Evolutionary conservation across 2,797 vertebrate genomes (phyloP), one percentile per base, ranked within the genome.

Genomic region (Margarornis squamiger): DNA sequence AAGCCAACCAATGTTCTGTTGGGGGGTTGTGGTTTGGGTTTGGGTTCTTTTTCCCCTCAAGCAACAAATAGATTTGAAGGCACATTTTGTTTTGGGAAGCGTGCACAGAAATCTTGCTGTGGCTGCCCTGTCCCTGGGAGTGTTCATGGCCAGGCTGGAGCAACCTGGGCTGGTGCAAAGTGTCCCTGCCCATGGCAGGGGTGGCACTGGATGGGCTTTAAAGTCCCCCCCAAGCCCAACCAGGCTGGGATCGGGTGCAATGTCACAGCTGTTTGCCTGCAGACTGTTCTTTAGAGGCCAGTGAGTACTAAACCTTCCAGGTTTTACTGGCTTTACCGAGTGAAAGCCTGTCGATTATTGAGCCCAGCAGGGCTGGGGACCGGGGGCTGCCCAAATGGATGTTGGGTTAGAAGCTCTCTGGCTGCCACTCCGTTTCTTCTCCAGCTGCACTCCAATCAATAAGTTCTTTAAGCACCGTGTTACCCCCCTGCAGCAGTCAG

Each of bases 11-110:
- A 3, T 2, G 4, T 23, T 32, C 70, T 46, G 54, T 18, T 65
- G 74, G 5, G 13, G 32, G 23, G 26, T 38, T 59, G 34, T 7
- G 34, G 12, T 59, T 59, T 59, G 57, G 22, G 34, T 20, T 11
- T 24, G 17, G 19, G 22, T 39, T 27, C 46, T 45, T 73, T 58
- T 65, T 19, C 19, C 19, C 77, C 58, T 59, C 17, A 23, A 77
- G 80, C 78, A 55, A 57, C 39, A 55, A 76, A 63, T 48, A 52
- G 71, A 5, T 38, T 51, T 77, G 74, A 20, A 8, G 43, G 67
- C 3, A 29, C 7, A 0, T 81, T 62, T 73, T 6, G 0, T 43
- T 59, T 21, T n/a, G 58, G 48, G 1, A n/a, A 74, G 9, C 3
- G 3, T n/a, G 34, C 21, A 0, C 46, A 7, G 82, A 32, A 62